phyloP scores from a whole-genome alignment of 2,888 invertebrate species.

The Uropetala carovei region DNA sequence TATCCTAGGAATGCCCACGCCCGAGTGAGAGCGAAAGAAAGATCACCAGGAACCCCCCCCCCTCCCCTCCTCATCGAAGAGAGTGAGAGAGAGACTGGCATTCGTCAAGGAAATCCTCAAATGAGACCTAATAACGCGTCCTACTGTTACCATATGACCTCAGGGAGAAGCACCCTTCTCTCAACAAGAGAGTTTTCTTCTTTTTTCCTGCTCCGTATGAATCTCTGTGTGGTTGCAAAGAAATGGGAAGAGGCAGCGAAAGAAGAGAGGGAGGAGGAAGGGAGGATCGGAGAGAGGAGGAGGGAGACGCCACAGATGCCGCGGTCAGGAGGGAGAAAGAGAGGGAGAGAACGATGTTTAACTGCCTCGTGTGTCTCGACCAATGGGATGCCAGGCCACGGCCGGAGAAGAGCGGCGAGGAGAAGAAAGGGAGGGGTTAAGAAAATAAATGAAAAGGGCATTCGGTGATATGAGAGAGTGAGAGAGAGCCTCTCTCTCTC shows the following conservation, averaged over 20 bases:
- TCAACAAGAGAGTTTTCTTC: not conserved
- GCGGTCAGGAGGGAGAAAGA: not conserved
- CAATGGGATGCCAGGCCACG: not conserved
- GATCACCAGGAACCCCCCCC: not conserved
- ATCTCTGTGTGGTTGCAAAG: not conserved
- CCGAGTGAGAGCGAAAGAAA: not conserved
- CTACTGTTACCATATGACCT: not conserved
- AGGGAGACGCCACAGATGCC: conserved; percentile 24
- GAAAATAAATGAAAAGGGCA: conserved; percentile 18
- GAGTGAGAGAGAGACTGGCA: conserved; percentile 6
- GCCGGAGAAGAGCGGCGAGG: not conserved
- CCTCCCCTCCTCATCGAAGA: too few relatives aligned
- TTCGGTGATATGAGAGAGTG: conserved; percentile 27
- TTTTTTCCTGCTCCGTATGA: not conserved
- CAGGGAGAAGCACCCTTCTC: not conserved
- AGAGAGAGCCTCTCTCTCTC: not conserved
- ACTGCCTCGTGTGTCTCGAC: not conserved
- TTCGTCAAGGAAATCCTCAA: conserved; percentile 2
- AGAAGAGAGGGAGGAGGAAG: not conserved
- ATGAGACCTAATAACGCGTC: not conserved
- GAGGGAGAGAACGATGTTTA: conserved; percentile 21
- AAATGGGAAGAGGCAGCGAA: not conserved
- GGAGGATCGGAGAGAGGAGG: not conserved
- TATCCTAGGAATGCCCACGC: not conserved
- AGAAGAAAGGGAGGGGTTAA: not conserved